phyloP scores from a whole-genome alignment of 2,888 invertebrate genomes.

The Taenaris catops region DNA sequence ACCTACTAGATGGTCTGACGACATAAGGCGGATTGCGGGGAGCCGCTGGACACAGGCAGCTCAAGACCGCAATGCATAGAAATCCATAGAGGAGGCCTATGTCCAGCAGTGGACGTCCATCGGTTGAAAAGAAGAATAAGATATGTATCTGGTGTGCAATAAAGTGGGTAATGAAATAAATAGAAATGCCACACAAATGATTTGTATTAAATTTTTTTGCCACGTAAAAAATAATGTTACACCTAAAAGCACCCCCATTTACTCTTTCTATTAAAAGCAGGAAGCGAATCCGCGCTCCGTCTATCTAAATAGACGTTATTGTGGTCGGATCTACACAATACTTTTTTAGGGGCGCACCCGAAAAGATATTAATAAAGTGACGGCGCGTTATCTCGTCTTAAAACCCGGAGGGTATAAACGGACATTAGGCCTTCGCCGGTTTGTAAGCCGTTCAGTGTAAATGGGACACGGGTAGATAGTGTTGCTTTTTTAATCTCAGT shows the following conservation, averaged over 20 bases:
- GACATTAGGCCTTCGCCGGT: constrained; percentile 9
- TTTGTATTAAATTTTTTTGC: too few relatives aligned
- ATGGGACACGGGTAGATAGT: constrained; percentile 2
- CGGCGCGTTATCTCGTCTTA: constrained; percentile 22
- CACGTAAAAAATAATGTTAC: too few relatives aligned
- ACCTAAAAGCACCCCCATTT: constrained; percentile 3
- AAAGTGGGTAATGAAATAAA: too few relatives aligned
- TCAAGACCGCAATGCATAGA: too few relatives aligned
- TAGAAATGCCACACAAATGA: too few relatives aligned
- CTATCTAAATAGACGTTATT: constrained; percentile 22
- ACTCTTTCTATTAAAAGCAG: constrained; percentile 4
- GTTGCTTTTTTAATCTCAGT: neutral
- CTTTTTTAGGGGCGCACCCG: constrained; percentile 11
- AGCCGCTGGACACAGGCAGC: too few relatives aligned
- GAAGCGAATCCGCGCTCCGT: constrained; percentile 11
- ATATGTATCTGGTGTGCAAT: too few relatives aligned
- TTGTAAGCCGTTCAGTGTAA: constrained; percentile 11
- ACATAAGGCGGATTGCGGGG: too few relatives aligned
- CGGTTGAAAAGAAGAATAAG: too few relatives aligned
- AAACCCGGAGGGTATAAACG: constrained; percentile 20
- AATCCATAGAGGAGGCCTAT: too few relatives aligned
- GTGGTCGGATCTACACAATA: constrained; percentile 17
- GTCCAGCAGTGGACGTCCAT: too few relatives aligned
- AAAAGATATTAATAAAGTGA: constrained; percentile 22
- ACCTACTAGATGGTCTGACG: too few relatives aligned